Evolutionary conservation across 23 tunicate species (phyloP).

Genomic region (Phallusia fumigata): DNA sequence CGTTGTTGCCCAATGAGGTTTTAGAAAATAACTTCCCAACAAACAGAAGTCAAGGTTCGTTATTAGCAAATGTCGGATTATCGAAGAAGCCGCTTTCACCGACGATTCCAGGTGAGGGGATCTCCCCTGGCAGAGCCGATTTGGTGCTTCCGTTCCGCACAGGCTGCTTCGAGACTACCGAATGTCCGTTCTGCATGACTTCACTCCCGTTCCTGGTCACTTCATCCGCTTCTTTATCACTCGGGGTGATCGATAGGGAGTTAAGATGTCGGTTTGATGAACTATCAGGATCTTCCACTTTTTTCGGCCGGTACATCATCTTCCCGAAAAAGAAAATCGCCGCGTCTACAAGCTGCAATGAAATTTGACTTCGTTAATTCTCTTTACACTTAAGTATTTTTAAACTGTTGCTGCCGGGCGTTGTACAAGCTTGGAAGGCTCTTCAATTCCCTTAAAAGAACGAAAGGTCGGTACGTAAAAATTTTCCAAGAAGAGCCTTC

Average conservation of each 20-base stretch:
- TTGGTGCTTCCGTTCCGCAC: neutral
- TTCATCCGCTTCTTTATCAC: neutral
- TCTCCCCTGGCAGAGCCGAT: constrained; percentile 2
- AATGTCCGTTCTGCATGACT: neutral
- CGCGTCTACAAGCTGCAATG: neutral
- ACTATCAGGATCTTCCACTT: neutral
- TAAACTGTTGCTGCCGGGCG: no score
- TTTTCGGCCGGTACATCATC: neutral
- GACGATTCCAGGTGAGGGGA: neutral
- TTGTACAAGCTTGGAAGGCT: no score
- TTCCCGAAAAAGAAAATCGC: neutral
- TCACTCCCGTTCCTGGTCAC: neutral
- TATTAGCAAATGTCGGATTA: neutral
- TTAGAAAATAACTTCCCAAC: no score
- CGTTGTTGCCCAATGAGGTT: no score
- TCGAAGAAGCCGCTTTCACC: neutral
- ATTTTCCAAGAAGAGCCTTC: no score
- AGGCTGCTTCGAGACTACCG: neutral
- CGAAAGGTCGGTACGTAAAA: no score
- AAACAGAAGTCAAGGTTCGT: neutral
- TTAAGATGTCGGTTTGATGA: neutral
- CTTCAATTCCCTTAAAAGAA: no score
- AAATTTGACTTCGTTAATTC: no score
- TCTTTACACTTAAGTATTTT: no score
- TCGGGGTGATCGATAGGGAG: neutral